These are phyloP conservation scores for Aleadryas rufinucha DNA, from an alignment of 2,113 vertebrate species.

Conservation along the genomic window DNA sequence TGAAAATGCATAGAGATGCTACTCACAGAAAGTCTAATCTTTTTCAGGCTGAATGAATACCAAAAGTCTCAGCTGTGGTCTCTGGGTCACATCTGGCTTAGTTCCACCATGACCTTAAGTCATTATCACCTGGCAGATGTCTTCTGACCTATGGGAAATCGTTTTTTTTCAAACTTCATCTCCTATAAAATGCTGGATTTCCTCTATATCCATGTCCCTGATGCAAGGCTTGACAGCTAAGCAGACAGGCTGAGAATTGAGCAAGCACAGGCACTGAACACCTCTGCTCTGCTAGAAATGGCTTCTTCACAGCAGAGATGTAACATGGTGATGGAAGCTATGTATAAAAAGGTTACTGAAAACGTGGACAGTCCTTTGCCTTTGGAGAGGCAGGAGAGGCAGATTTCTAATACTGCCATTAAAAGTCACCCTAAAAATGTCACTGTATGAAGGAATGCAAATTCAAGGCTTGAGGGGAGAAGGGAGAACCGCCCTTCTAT, in stretches of 20 bases:
- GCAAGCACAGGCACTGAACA: not conserved
- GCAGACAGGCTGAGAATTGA: not conserved
- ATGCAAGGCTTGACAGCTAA: not conserved
- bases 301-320: not conserved
- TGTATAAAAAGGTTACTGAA: not conserved
- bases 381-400: not conserved
- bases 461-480: constrained; percentile 10
- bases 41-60: not conserved
- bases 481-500: not conserved
- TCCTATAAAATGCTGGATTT: not conserved
- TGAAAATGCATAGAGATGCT: not conserved
- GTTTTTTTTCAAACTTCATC: not conserved
- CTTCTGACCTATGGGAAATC: not conserved
- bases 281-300: not conserved
- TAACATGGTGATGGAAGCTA: not conserved
- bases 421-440: constrained; percentile 2
- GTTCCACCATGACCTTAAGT: not conserved
- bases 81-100: not conserved
- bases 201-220: not conserved
- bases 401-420: not conserved
- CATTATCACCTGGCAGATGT: not conserved
- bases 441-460: not conserved
- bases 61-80: not conserved
- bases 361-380: not conserved
- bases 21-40: not conserved